phyloP scores from a whole-genome alignment of 2,888 invertebrate genomes.

The Phyllotreta striolata region DNA sequence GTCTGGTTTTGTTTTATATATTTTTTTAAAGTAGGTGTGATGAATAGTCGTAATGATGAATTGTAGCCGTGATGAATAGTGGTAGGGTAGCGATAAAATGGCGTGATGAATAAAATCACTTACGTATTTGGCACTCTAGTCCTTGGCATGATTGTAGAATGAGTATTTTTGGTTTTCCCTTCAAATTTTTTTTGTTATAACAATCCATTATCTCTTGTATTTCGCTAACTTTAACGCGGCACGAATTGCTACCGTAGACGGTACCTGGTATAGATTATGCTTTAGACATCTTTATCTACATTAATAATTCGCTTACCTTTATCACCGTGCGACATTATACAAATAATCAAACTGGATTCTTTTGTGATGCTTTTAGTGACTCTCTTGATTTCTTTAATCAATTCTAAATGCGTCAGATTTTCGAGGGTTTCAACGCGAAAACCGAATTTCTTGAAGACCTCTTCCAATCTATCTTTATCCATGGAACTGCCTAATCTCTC shows the following conservation, averaged over 20 bases:
- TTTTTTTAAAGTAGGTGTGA: too few species aligned
- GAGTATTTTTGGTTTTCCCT: constrained; percentile 65
- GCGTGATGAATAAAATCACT: too few species aligned
- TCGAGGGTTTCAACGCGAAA: constrained; percentile 52
- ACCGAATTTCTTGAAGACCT: constrained; percentile 57
- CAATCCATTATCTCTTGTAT: constrained; percentile 61
- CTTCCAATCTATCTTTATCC: constrained; percentile 54
- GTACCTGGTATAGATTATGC: constrained; percentile 54
- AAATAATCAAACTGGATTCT: constrained; percentile 60
- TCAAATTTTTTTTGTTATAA: constrained; percentile 52
- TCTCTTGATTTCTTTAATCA: constrained; percentile 49
- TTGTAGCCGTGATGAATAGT: too few species aligned
- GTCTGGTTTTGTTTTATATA: too few species aligned
- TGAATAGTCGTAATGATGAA: too few species aligned
- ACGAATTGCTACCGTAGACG: constrained; percentile 64
- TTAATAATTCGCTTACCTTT: constrained; percentile 48
- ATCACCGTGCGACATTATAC: constrained; percentile 61
- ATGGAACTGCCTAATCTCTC: constrained; percentile 56
- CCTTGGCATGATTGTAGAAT: constrained; percentile 70
- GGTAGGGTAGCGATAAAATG: too few species aligned
- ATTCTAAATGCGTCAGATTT: constrained; percentile 52
- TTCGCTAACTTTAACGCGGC: constrained; percentile 60
- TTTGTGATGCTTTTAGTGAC: constrained; percentile 48
- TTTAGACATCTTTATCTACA: constrained; percentile 7
- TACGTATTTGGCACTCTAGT: constrained; percentile 51